Conservation (phyloP, 37 sponge, comb jelly and placozoan genomes). For the Beroe forskalii region DNA sequence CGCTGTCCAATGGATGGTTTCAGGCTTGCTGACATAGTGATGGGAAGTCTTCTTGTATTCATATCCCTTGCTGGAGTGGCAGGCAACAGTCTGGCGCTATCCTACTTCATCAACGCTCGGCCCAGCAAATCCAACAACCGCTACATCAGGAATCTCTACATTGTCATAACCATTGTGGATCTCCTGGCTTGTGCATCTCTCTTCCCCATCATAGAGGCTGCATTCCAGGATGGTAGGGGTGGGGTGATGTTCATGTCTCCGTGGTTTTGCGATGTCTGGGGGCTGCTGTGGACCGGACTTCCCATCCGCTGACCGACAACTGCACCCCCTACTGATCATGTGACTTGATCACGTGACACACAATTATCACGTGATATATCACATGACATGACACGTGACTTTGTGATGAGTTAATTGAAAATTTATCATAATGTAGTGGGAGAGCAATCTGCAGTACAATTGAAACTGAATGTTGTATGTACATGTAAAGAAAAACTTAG, state of each 20-base stretch:
- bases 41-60: background rate
- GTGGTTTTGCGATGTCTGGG: conserved; percentile 32
- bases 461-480: too few relatives aligned
- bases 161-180: background rate
- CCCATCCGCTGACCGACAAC: too few relatives aligned
- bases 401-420: too few relatives aligned
- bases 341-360: too few relatives aligned
- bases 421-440: too few relatives aligned
- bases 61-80: background rate
- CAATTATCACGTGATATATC: too few relatives aligned
- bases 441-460: too few relatives aligned
- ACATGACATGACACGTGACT: too few relatives aligned
- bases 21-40: background rate
- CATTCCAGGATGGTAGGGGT: background rate
- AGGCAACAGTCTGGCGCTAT: background rate
- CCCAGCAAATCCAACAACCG: background rate
- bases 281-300: too few relatives aligned
- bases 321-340: too few relatives aligned
- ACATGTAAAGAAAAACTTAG: too few relatives aligned
- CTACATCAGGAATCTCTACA: conserved; percentile 28
- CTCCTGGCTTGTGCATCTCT: background rate
- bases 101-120: background rate
- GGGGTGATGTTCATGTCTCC: background rate
- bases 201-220: conserved; percentile 42
- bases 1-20: background rate